These are phyloP conservation scores for Siphamia tubifer DNA, from an alignment of 2,113 vertebrate genomes.

Conservation along the genomic window DNA sequence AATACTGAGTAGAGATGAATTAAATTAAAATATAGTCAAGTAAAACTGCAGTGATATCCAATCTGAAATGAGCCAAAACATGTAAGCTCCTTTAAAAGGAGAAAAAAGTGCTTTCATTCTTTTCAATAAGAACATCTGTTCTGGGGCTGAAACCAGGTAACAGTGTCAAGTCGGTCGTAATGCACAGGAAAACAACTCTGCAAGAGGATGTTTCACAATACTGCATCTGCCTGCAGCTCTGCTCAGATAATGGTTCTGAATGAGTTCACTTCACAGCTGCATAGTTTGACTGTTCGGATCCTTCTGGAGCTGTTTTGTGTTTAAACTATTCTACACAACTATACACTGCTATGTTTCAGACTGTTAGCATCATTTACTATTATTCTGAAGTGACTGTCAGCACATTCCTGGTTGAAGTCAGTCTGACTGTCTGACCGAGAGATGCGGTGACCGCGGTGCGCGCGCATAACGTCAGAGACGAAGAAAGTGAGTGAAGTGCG, in stretches of 20 bases:
- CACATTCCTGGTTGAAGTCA: background rate
- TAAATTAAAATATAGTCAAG: no score
- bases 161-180: background rate
- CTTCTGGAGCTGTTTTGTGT: accelerated
- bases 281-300: background rate
- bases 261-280: no score
- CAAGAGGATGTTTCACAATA: conserved; percentile 14
- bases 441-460: conserved; percentile 49
- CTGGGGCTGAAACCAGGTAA: conserved; percentile 23
- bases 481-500: background rate
- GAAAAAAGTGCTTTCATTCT: background rate
- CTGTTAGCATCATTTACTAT: background rate
- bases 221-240: background rate
- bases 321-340: accelerated
- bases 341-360: background rate
- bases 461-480: conserved; percentile 55
- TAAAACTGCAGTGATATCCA: no score
- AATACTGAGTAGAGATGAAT: no score
- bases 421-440: conserved; percentile 10
- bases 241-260: no score
- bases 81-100: background rate
- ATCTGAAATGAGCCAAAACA: background rate
- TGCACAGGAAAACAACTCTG: background rate
- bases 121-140: background rate
- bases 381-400: conserved; percentile 5